These are phyloP conservation scores for Temnothorax curvispinosus DNA, from an alignment of 1,140 invertebrate genomes.

Conservation along the genomic window DNA sequence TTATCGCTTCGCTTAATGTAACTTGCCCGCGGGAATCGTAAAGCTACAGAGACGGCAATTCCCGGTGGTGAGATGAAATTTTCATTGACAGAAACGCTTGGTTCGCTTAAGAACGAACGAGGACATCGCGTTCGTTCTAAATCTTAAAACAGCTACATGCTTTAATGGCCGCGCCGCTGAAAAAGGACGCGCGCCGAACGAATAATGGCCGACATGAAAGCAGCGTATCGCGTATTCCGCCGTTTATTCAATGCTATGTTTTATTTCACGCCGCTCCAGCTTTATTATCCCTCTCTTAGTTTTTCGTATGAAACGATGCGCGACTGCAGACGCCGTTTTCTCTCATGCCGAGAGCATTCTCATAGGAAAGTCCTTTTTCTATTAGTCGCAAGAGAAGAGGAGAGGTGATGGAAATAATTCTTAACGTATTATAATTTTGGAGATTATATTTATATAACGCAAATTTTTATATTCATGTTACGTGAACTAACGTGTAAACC, in stretches of 20 bases:
- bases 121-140: slow-evolving; percentile 40
- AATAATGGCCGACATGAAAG: slow-evolving; percentile 52
- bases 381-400: slow-evolving; percentile 3
- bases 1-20: slow-evolving; percentile 63
- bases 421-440: slow-evolving; percentile 1
- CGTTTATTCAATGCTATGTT: slow-evolving; percentile 54
- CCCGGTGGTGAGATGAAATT: slow-evolving; percentile 47
- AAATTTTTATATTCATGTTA: slow-evolving; percentile 20
- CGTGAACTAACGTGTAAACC: not conserved
- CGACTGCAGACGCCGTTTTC: not conserved
- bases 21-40: slow-evolving; percentile 60
- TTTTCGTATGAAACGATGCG: slow-evolving; percentile 35
- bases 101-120: slow-evolving; percentile 35
- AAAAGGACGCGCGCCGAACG: slow-evolving; percentile 32
- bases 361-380: slow-evolving; percentile 1
- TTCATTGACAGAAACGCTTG: slow-evolving; percentile 60
- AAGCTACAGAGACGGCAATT: slow-evolving; percentile 61
- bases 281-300: slow-evolving; percentile 48
- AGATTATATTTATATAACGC: not conserved
- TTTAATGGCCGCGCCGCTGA: slow-evolving; percentile 43
- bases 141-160: slow-evolving; percentile 49
- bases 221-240: slow-evolving; percentile 45
- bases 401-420: not conserved
- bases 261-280: slow-evolving; percentile 35
- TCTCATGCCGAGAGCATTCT: slow-evolving; percentile 1